phyloP scores from a whole-genome alignment of 1,140 invertebrate species.

The Teleogryllus occipitalis region DNA sequence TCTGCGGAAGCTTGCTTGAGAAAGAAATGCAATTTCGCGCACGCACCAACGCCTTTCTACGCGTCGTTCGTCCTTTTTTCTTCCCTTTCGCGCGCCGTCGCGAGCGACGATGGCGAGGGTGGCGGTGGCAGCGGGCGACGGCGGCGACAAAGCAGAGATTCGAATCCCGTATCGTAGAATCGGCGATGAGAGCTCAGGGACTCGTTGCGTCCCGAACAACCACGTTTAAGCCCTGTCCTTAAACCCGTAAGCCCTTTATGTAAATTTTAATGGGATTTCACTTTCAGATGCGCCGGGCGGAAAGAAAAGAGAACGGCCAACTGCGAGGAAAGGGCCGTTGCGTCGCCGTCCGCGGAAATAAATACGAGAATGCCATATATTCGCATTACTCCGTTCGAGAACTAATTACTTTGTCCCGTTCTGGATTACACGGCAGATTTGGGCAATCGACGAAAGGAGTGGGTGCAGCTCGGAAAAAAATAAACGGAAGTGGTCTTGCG shows the following conservation, averaged over 20 bases:
- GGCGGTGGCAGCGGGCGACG: too few species aligned
- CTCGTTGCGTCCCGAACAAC: background rate
- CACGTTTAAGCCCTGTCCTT: background rate
- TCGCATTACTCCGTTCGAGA: background rate
- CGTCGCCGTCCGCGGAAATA: background rate
- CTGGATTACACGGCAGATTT: background rate
- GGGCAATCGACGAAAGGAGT: background rate
- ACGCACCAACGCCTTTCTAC: too few species aligned
- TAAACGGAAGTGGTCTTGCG: too few species aligned
- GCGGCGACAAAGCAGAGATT: too few species aligned
- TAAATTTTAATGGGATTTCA: constrained; percentile 6
- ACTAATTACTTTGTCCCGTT: background rate
- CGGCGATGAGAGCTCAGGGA: too few species aligned
- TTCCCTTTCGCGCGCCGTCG: too few species aligned
- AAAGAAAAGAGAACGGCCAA: background rate
- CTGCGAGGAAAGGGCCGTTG: background rate
- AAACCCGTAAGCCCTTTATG: background rate
- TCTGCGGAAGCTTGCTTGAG: too few species aligned
- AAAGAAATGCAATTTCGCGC: too few species aligned
- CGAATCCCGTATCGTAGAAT: too few species aligned
- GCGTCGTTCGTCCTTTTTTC: too few species aligned
- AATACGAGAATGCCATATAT: background rate
- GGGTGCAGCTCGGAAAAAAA: background rate
- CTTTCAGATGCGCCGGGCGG: background rate
- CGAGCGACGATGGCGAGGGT: too few species aligned